Base-by-base conservation (phyloP, 2,797 vertebrate genomes). In the Amniataba percoides region DNA sequence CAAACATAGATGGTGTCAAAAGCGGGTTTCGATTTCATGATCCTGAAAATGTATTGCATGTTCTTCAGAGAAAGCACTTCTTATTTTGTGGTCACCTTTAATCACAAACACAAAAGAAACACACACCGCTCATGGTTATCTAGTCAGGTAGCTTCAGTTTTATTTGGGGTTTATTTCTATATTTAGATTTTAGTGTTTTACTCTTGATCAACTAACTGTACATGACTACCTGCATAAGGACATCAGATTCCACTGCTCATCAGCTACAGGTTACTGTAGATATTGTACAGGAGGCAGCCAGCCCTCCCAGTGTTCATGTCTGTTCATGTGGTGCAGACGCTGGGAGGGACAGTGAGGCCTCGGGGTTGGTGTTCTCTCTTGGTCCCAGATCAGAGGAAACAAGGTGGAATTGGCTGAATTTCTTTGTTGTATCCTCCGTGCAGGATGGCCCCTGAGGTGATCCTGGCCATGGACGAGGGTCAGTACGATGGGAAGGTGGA, bases 371-470 rank as follows among this genome's bases (percentile, higher is more conserved):
- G 48, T 61, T 80, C 39, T 78, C 23, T 57, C 58, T 62, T 71
- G 63, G 39, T 67, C 34, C 34, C 23, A 36, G 60, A 63, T 86
- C 46, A 75, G 75, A 87, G 45, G 48, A 56, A 42, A 72, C 57
- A 40, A 66, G 64, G 63, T 67, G 46, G 64, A 87, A 80, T 36
- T 56, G 74, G 40, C 60, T 80, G 62, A 84, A 57, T 58, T 40
- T 63, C 31, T 81, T 62, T 79, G 71, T 83, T 79, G 59, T 78
- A 9, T 90, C 49, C 78, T 78, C 46, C 9, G 21, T 78, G 55
- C 88, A 98, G 97, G 97, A 98, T 98, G 97, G 97, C 97, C 83
- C 97, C 97, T 0, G 97, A 98, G 90, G 97, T 98, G 90, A 98
- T 98, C 81, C 90, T 98, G 68, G 97, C 97, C 62, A 98, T 98